phyloP scores from a whole-genome alignment of 2,888 invertebrate species.

The Synanthedon vespiformis region DNA sequence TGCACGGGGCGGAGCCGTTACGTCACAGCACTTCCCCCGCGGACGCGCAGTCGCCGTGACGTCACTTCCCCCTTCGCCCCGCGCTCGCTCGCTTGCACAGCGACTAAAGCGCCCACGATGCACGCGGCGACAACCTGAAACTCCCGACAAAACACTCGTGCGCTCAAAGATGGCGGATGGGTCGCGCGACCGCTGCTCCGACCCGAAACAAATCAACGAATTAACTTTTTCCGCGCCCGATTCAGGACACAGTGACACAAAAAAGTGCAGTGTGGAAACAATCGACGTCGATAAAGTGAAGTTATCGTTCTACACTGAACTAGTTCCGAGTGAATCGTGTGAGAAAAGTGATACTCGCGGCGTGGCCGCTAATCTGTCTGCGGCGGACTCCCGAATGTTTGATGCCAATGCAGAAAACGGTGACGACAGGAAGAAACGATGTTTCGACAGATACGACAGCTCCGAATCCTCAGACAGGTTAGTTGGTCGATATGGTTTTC shows the following conservation, averaged over 20 bases:
- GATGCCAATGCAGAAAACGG: conserved; percentile 40
- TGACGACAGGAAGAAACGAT: conserved; percentile 83
- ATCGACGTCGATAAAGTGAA: conserved; percentile 49
- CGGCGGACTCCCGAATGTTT: conserved; percentile 48
- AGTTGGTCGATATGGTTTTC: conserved; percentile 60
- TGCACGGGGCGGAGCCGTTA: conserved; percentile 68
- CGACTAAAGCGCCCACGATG: conserved; percentile 47
- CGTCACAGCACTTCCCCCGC: conserved; percentile 60
- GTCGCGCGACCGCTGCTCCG: conserved; percentile 75
- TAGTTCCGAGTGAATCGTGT: conserved; percentile 64
- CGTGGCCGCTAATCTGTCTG: conserved; percentile 50
- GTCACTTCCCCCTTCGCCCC: conserved; percentile 37
- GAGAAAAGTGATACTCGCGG: conserved; percentile 66
- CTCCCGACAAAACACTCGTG: conserved; percentile 71
- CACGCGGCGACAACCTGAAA: conserved; percentile 39
- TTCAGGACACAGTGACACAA: conserved; percentile 61
- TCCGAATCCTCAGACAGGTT: conserved; percentile 95
- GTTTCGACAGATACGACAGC: conserved; percentile 92
- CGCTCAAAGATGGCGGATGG: conserved; percentile 88
- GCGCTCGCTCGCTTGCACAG: conserved; percentile 32
- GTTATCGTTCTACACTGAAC: conserved; percentile 63
- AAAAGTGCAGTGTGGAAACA: conserved; percentile 66
- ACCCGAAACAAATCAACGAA: conserved; percentile 69
- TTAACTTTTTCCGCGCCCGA: conserved; percentile 67
- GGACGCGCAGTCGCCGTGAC: conserved; percentile 64